These are phyloP conservation scores for Cochlearius cochlearius DNA, from an alignment of 2,113 vertebrate species.

Conservation along the genomic window DNA sequence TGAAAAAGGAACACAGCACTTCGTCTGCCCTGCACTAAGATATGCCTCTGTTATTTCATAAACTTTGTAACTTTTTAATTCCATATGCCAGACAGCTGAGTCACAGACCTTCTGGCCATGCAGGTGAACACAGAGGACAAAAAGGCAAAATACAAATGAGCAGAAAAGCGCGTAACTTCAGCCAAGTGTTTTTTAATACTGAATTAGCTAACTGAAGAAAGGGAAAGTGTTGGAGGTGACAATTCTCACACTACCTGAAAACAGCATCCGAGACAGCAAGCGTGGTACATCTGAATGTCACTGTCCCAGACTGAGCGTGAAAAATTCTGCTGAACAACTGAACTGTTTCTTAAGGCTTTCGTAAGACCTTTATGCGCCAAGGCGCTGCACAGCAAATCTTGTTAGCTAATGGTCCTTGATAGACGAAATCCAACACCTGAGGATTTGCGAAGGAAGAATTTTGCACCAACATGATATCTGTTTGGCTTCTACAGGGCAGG, in stretches of 20 bases:
- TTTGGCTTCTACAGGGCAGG: not conserved
- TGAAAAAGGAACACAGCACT: not conserved
- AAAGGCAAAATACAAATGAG: not conserved
- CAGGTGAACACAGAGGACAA: not conserved
- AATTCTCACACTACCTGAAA: not conserved
- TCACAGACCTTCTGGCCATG: not conserved
- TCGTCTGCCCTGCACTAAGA: not conserved
- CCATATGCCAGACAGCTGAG: not conserved
- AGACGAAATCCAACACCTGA: not conserved
- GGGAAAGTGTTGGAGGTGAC: not conserved
- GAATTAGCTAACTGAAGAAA: slow-evolving; percentile 9
- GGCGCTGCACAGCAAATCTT: not conserved
- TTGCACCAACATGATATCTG: slow-evolving; percentile 28
- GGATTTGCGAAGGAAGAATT: slow-evolving; percentile 50
- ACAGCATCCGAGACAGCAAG: not conserved
- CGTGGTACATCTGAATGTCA: not conserved
- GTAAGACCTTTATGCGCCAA: not conserved
- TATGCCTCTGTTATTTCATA: not conserved
- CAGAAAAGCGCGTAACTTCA: not conserved
- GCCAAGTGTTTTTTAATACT: not conserved
- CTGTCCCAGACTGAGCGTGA: not conserved
- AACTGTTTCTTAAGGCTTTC: not conserved
- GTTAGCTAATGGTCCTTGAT: slow-evolving; percentile 16
- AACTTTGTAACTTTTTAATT: not conserved
- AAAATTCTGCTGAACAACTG: not conserved